Percentiles rank a stretch among this genome's conserved stretches.
Evolutionary conservation across 2,888 invertebrate species (phyloP).

Genomic region (Chrysolina haemoptera): DNA sequence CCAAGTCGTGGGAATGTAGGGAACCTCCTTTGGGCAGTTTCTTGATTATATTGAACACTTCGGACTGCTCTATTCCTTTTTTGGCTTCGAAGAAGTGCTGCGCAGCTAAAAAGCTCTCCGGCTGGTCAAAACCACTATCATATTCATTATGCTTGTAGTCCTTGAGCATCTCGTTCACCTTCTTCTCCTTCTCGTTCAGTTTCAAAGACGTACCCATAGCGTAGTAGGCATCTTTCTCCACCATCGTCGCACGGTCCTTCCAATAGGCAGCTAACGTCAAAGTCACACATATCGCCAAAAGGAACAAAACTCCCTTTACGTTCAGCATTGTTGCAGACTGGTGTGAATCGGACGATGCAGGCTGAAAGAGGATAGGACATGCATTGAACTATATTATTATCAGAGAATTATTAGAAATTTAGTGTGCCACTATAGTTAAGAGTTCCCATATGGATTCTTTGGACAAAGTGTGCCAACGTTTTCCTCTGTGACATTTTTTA

Average conservation of each 20-base stretch:
- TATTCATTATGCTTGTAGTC: conserved; percentile 59
- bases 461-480: too few species aligned
- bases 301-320: not conserved
- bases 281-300: not conserved
- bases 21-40: conserved; percentile 83
- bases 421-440: not conserved
- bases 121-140: conserved; percentile 59
- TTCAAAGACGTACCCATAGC: conserved; percentile 61
- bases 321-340: not conserved
- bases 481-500: too few species aligned
- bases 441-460: too few species aligned
- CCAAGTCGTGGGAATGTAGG: conserved; percentile 80
- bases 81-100: conserved; percentile 78
- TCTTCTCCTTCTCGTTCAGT: conserved; percentile 58
- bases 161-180: conserved; percentile 62
- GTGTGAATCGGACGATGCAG: not conserved
- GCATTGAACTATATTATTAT: conserved; percentile 1
- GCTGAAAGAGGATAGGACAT: not conserved
- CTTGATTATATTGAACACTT: conserved; percentile 77
- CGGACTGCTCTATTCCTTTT: conserved; percentile 74
- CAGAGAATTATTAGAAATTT: not conserved
- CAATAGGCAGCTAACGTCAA: conserved; percentile 49
- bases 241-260: conserved; percentile 50
- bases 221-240: conserved; percentile 47
- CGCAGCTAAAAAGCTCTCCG: conserved; percentile 73